Evolutionary conservation across 2,888 invertebrate species (phyloP).

Genomic region (Hydriomena furcata): DNA sequence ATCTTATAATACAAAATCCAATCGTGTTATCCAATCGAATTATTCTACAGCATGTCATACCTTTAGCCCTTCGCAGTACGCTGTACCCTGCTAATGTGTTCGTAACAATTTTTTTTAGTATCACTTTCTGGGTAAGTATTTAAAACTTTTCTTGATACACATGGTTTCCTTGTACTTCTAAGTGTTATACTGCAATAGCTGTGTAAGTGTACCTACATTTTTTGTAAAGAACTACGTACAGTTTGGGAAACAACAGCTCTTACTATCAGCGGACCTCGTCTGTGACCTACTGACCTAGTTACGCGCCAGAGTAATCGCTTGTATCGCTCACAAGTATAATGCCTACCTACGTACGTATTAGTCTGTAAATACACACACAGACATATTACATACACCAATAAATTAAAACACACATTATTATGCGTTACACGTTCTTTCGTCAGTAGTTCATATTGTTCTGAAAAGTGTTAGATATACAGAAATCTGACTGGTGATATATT

Average conservation of each 20-base stretch:
- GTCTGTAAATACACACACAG: conserved; percentile 37
- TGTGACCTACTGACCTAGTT: conserved; percentile 87
- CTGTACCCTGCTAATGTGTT: no score
- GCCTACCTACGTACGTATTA: conserved; percentile 39
- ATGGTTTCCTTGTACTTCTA: no score
- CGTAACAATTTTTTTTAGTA: no score
- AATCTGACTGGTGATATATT: background rate
- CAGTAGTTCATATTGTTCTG: background rate
- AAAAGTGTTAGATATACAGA: background rate
- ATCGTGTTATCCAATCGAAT: background rate
- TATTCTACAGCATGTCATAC: background rate
- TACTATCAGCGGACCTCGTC: conserved; percentile 78
- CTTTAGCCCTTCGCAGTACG: no score
- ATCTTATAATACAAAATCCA: conserved; percentile 1
- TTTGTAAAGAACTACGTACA: conserved; percentile 47
- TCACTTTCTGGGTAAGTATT: no score
- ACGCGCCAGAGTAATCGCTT: conserved; percentile 72
- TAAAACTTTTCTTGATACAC: no score
- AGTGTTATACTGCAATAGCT: no score
- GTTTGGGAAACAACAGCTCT: conserved; percentile 67
- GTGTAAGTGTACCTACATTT: conserved; percentile 18
- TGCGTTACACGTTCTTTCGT: conserved; percentile 1
- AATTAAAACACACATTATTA: conserved; percentile 9
- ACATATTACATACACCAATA: conserved; percentile 9
- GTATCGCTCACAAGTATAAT: conserved; percentile 54